Percentiles rank a stretch among this genome's conserved stretches.
These are phyloP conservation scores for Enteromius thamalakanensis DNA, from an alignment of 2,797 vertebrate species.

Conservation along the genomic window DNA sequence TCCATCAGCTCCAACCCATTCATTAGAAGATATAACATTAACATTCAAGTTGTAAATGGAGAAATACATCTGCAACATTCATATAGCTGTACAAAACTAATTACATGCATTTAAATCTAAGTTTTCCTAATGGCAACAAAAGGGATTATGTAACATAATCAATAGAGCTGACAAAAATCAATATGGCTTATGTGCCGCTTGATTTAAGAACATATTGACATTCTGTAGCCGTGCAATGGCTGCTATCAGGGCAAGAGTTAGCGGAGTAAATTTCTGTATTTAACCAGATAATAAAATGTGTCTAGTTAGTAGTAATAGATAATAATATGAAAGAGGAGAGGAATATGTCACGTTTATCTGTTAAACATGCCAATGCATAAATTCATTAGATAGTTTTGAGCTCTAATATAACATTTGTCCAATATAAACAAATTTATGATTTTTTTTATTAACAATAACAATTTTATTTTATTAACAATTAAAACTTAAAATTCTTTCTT, in stretches of 20 bases:
- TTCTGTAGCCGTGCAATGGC: neutral
- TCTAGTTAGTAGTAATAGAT: neutral
- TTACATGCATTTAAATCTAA: neutral
- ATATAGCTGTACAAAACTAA: neutral
- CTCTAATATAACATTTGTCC: neutral
- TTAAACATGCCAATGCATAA: neutral
- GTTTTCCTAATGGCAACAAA: neutral
- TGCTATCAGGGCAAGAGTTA: neutral
- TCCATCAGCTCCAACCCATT: neutral
- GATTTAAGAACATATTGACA: neutral
- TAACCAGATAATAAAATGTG: no score
- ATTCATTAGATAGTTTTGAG: neutral
- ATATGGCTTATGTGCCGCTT: neutral
- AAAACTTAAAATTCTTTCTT: no score
- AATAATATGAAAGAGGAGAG: neutral
- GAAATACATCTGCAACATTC: neutral
- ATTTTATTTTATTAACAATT: no score
- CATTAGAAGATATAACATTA: neutral
- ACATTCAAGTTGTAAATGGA: neutral
- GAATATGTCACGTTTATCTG: neutral
- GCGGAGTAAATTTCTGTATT: neutral
- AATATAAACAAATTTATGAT: neutral
- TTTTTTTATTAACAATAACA: no score
- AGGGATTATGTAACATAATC: constrained; percentile 23
- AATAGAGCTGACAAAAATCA: constrained; percentile 4